Evolutionary conservation across 2,797 vertebrate species (phyloP).

Genomic region (Amphiprion clarkii): DNA sequence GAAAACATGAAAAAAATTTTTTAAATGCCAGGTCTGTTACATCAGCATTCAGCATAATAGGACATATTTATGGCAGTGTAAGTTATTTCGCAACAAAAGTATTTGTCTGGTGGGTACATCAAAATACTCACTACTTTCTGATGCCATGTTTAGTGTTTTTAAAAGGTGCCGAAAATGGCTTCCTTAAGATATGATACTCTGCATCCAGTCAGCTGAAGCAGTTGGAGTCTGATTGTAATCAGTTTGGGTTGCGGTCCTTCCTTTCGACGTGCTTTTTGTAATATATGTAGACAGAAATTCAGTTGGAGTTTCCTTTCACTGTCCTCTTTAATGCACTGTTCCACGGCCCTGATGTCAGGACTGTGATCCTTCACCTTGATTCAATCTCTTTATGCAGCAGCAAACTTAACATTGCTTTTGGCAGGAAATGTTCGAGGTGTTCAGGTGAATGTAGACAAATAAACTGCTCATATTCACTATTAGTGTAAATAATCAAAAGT

Average conservation of each 20-base stretch:
- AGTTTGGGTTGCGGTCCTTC: background rate
- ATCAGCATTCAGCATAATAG: too few species aligned
- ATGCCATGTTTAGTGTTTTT: too few species aligned
- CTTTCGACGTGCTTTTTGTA: slow-evolving; percentile 6
- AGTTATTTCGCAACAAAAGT: too few species aligned
- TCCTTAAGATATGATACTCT: background rate
- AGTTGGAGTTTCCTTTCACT: slow-evolving; percentile 33
- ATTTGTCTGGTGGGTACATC: background rate
- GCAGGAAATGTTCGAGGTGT: background rate
- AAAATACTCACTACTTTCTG: too few species aligned
- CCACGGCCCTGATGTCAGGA: slow-evolving; percentile 9
- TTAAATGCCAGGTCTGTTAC: too few species aligned
- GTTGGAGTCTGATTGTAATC: background rate
- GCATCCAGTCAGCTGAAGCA: background rate
- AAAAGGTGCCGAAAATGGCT: too few species aligned
- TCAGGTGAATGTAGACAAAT: background rate
- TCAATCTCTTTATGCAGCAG: slow-evolving; percentile 17
- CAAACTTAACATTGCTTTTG: background rate
- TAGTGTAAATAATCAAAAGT: background rate
- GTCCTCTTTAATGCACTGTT: background rate
- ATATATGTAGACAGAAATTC: slow-evolving; percentile 19
- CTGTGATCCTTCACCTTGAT: slow-evolving; percentile 10
- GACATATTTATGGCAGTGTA: too few species aligned
- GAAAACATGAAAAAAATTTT: too few species aligned
- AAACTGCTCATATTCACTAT: background rate